phyloP scores from a whole-genome alignment of 2,113 vertebrate genomes.

The Pluvianellus socialis region DNA sequence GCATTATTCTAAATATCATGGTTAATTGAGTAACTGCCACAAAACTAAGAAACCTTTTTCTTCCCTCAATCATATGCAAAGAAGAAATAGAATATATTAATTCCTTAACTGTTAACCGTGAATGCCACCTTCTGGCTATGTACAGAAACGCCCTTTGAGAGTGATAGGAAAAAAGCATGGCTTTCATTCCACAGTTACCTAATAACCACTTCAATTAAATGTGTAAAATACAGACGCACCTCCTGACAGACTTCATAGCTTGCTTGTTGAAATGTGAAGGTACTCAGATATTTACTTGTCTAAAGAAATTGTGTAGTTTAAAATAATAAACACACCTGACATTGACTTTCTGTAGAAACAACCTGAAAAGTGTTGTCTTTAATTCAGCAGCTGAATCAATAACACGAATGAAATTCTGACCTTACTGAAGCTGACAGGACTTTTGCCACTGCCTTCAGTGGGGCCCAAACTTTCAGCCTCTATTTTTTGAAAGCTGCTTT shows the following conservation, averaged over 20 bases:
- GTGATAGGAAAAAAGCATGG: neutral
- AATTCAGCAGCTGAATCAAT: slow-evolving; percentile 50
- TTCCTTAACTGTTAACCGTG: slow-evolving; percentile 6
- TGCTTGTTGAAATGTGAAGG: neutral
- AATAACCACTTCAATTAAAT: neutral
- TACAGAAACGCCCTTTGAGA: neutral
- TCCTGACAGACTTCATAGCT: neutral
- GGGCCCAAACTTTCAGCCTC: neutral
- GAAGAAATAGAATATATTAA: neutral
- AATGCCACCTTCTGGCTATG: slow-evolving; percentile 61
- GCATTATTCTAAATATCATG: neutral
- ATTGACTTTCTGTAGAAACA: neutral
- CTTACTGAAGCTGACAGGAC: neutral
- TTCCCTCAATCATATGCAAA: neutral
- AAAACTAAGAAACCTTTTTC: neutral
- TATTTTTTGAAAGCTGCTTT: neutral
- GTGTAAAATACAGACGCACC: neutral
- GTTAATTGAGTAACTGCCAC: slow-evolving; percentile 29
- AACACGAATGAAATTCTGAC: neutral
- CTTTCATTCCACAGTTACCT: neutral
- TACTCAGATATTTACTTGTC: neutral
- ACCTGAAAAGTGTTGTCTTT: neutral
- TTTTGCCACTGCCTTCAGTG: neutral
- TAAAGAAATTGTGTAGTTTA: neutral
- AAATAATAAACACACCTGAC: slow-evolving; percentile 48